These are phyloP conservation scores for Platanista minor DNA, from an alignment of 2,113 vertebrate genomes.

Conservation along the genomic window DNA sequence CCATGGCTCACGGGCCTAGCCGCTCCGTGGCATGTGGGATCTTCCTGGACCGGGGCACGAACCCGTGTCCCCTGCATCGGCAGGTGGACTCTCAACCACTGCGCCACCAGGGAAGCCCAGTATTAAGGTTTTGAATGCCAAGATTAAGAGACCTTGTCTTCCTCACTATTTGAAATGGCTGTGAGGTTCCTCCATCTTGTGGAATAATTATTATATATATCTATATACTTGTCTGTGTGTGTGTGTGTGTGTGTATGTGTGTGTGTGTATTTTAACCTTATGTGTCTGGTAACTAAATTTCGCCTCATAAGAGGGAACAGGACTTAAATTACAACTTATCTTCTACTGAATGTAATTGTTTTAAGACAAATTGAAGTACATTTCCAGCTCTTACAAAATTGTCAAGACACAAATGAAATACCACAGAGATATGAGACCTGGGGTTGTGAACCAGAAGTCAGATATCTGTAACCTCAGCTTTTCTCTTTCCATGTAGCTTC, in stretches of 20 bases:
- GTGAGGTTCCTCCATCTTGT: background rate
- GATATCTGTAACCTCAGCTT: background rate
- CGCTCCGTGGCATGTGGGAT: too few species aligned
- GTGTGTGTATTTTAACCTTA: background rate
- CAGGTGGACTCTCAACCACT: too few species aligned
- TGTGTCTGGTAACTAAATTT: background rate
- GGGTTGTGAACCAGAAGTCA: constrained; percentile 1
- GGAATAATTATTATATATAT: background rate
- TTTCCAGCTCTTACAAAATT: constrained; percentile 45
- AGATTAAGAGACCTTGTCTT: background rate
- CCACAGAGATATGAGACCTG: background rate
- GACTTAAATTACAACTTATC: constrained; percentile 40
- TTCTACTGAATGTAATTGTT: constrained; percentile 45
- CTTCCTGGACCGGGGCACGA: too few species aligned
- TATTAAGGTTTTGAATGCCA: background rate
- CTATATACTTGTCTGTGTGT: too few species aligned
- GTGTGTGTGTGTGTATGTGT: background rate
- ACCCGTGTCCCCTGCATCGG: too few species aligned
- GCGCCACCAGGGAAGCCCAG: too few species aligned
- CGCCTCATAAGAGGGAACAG: background rate
- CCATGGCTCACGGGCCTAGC: too few species aligned
- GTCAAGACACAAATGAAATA: constrained; percentile 47
- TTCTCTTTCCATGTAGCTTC: background rate
- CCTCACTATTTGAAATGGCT: constrained; percentile 8
- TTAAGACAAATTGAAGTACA: constrained; percentile 41